Percentiles rank a stretch among this genome's conserved stretches.
Evolutionary conservation across 2,797 vertebrate species (phyloP).

Genomic region (Taenioides sp.): DNA sequence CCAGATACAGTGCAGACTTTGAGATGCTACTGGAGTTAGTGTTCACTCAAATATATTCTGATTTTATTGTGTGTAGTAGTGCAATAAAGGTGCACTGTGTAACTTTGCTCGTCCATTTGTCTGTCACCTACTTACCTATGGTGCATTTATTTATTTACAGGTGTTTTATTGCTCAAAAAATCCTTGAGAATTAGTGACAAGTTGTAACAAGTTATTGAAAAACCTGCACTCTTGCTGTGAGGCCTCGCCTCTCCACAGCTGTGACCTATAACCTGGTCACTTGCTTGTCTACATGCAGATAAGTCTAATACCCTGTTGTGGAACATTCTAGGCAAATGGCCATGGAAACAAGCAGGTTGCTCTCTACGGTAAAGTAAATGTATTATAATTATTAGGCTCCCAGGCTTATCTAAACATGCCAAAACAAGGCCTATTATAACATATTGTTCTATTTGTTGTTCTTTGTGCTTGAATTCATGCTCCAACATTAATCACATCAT

Average conservation of each 20-base stretch:
- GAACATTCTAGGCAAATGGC: background rate
- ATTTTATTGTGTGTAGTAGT: background rate
- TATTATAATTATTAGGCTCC: no score
- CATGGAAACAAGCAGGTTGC: background rate
- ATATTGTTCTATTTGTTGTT: slow-evolving; percentile 28
- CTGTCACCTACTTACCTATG: no score
- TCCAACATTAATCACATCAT: slow-evolving; percentile 52
- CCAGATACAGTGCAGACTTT: background rate
- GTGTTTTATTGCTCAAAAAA: no score
- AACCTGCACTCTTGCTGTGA: no score
- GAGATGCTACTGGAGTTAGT: background rate
- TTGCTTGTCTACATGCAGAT: no score
- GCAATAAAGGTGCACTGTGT: background rate
- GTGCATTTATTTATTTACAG: no score
- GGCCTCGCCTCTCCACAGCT: background rate
- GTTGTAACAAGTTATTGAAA: no score
- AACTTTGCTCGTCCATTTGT: background rate
- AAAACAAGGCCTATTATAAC: slow-evolving; percentile 37
- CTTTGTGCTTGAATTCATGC: slow-evolving; percentile 20
- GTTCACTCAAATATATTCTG: background rate
- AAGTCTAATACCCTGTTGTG: background rate
- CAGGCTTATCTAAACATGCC: slow-evolving; percentile 24
- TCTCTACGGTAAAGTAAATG: no score
- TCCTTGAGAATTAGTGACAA: no score
- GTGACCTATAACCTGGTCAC: background rate